These are phyloP conservation scores for Stegodyphus mimosarum DNA, from an alignment of 1,140 invertebrate genomes.

Conservation along the genomic window DNA sequence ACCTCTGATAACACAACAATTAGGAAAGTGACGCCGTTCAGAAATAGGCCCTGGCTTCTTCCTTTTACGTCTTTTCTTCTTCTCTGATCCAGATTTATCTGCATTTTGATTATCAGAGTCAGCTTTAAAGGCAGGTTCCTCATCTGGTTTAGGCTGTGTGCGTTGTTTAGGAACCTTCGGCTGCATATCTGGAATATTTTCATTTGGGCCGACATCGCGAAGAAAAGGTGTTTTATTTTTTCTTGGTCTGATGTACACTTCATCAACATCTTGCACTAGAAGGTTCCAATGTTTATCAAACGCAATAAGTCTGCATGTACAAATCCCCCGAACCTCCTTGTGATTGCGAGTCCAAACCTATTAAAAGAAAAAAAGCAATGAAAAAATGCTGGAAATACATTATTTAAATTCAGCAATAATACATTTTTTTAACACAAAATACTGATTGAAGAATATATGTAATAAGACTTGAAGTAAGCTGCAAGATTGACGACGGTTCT, in stretches of 20 bases:
- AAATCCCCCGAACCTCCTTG: conserved; percentile 77
- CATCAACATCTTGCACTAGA: conserved; percentile 85
- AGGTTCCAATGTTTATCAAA: conserved; percentile 98
- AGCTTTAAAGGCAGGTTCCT: not conserved
- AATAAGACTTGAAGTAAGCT: no score
- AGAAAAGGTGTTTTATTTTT: conserved; percentile 44
- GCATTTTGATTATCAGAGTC: not conserved
- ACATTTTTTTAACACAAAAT: no score
- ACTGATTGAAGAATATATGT: no score
- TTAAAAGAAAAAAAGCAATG: not conserved
- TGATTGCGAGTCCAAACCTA: conserved; percentile 70
- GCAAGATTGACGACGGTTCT: no score
- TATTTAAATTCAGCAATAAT: no score
- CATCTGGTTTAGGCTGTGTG: not conserved
- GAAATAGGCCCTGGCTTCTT: conserved; percentile 75
- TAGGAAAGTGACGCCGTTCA: conserved; percentile 72
- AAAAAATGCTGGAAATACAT: not conserved
- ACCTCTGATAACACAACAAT: conserved; percentile 84
- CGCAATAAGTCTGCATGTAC: conserved; percentile 83
- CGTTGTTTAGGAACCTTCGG: not conserved
- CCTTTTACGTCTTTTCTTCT: not conserved
- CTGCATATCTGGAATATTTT: not conserved
- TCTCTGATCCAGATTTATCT: not conserved
- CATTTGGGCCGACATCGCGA: not conserved
- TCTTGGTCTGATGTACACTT: conserved; percentile 73